These are phyloP conservation scores for Hippocampus comes DNA, from an alignment of 2,113 vertebrate genomes.

Conservation along the genomic window DNA sequence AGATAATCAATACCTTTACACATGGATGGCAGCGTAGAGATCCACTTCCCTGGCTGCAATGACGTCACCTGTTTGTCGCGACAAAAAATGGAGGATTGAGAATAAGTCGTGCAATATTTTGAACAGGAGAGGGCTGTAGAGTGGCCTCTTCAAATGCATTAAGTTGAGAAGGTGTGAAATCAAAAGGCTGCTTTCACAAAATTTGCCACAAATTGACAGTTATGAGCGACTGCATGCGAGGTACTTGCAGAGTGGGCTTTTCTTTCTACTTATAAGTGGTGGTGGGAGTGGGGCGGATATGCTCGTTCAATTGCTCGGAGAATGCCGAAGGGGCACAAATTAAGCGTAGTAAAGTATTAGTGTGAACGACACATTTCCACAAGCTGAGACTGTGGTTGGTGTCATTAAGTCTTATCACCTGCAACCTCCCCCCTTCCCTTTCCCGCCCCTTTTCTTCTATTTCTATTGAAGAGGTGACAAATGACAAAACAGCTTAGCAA, in stretches of 20 bases:
- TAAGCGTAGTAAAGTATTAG: slow-evolving; percentile 15
- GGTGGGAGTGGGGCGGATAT: slow-evolving; percentile 25
- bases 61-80: slow-evolving; percentile 39
- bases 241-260: slow-evolving; percentile 30
- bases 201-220: slow-evolving; percentile 55
- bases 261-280: slow-evolving; percentile 32
- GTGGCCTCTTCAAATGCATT: slow-evolving; percentile 66
- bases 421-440: slow-evolving; percentile 11
- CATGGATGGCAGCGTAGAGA: not conserved
- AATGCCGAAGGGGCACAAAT: slow-evolving; percentile 37
- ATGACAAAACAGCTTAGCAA: slow-evolving; percentile 71
- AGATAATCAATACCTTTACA: too few species aligned
- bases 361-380: slow-evolving; percentile 1
- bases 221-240: slow-evolving; percentile 40
- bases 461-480: slow-evolving; percentile 70
- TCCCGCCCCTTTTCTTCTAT: slow-evolving; percentile 13
- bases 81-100: slow-evolving; percentile 36
- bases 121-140: slow-evolving; percentile 45
- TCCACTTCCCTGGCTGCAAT: slow-evolving; percentile 29
- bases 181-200: slow-evolving; percentile 45
- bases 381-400: slow-evolving; percentile 29
- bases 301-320: slow-evolving; percentile 31
- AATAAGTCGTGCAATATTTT: slow-evolving; percentile 54
- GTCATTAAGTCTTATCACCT: slow-evolving; percentile 59
- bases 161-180: slow-evolving; percentile 61